Evolutionary conservation across 2,797 vertebrate species (phyloP), one percentile per base, ranked within the genome.

Genomic region (Channallabes apus): DNA sequence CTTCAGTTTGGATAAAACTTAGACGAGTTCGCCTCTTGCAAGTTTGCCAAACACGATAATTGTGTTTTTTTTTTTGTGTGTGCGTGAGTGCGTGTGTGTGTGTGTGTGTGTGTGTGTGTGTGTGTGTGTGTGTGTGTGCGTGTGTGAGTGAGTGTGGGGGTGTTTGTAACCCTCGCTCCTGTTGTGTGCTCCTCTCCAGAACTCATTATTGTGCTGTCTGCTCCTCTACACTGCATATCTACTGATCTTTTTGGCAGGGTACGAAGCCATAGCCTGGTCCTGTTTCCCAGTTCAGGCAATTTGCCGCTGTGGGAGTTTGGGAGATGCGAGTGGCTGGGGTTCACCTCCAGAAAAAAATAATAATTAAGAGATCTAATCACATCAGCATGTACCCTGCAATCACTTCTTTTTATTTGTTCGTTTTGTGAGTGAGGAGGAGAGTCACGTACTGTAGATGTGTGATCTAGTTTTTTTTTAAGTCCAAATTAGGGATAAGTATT

Each of bases 371-470:
- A 91, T 89, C 89, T 90, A 93, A 94, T 94, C 90, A 92, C 91
- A 94, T 93, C 89, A 93, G 76, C 88, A 77, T 83, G 88, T 84
- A 67, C 88, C 83, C 88, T 32, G 71, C 93, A 93, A 94, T 93
- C 90, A 90, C 90, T 91, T 94, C 38, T 58, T 29, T 38, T 69
- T n/a, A n/a, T 18, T 46, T 51, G 46, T 51, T 12, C 3, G 46
- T 46, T 51, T 51, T 51, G 11, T 64, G 35, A 17, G 56, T 24
- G 75, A 6, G 22, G 1, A 76, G 41, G 29, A 51, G 12, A 51
- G 38, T 12, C 38, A n/a, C 1, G 3, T n/a, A n/a, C n/a, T n/a
- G n/a, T 15, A 75, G 24, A 2, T 18, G 71, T 41, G 38, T 41
- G 38, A 41, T 41, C 38, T 41, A 41, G 6, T 46, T 41, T 72